These are phyloP conservation scores for Equus przewalskii DNA, from an alignment of 2,113 vertebrate genomes.

Conservation along the genomic window DNA sequence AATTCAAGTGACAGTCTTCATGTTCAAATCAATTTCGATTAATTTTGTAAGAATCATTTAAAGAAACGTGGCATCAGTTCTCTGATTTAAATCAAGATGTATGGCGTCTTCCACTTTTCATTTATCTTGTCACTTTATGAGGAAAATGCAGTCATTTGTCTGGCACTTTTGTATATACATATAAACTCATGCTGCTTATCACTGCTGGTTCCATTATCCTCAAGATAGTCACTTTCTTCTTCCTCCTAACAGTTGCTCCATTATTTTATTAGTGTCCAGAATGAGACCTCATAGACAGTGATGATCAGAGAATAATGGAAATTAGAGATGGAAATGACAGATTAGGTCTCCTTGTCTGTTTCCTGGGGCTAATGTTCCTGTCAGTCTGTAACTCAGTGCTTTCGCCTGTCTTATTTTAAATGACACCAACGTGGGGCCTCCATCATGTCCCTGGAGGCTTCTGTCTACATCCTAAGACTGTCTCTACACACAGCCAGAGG, in stretches of 20 bases:
- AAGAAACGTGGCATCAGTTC: conserved; percentile 35
- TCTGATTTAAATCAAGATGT: conserved; percentile 67
- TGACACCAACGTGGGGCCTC: conserved; percentile 47
- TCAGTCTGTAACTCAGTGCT: conserved; percentile 60
- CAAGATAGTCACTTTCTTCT: not conserved
- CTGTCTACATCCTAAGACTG: conserved; percentile 69
- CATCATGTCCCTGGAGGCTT: conserved; percentile 48
- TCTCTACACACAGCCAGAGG: conserved; percentile 65
- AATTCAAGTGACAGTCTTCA: conserved; percentile 47
- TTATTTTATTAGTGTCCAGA: conserved; percentile 83
- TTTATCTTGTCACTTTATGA: conserved; percentile 59
- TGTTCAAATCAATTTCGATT: not conserved
- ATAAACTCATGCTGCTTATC: conserved; percentile 64
- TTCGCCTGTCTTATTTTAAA: conserved; percentile 65
- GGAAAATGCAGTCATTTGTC: conserved; percentile 28
- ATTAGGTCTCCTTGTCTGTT: conserved; percentile 80
- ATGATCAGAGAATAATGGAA: conserved; percentile 83
- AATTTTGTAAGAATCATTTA: conserved; percentile 58
- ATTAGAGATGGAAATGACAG: conserved; percentile 83
- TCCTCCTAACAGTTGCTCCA: conserved; percentile 50
- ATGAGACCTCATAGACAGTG: conserved; percentile 73
- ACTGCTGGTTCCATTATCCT: conserved; percentile 63
- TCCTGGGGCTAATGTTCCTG: conserved; percentile 80
- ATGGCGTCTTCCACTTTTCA: conserved; percentile 37
- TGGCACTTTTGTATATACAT: conserved; percentile 56